Percentiles rank a stretch among this genome's conserved stretches.
Conservation (phyloP, 2,888 invertebrate species). For the Apeira syringaria region DNA sequence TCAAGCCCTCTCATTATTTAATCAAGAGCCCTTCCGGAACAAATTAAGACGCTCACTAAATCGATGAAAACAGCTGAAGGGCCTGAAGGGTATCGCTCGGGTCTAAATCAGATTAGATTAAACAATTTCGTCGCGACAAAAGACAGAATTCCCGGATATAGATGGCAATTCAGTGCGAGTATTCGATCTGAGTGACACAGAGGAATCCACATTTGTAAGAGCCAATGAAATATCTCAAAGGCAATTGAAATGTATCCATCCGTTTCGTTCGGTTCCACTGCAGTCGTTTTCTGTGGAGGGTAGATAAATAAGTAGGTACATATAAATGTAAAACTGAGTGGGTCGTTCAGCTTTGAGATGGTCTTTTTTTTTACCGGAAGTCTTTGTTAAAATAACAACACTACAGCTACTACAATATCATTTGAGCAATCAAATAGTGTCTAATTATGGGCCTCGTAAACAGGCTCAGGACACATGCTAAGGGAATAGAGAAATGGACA, state of each 20-base stretch:
- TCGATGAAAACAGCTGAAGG: conserved; percentile 18
- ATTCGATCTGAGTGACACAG: conserved; percentile 38
- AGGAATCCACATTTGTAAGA: conserved; percentile 54
- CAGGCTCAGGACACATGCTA: too few relatives aligned
- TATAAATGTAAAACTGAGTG: conserved; percentile 51
- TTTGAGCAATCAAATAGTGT: too few relatives aligned
- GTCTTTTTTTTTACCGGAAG: too few relatives aligned
- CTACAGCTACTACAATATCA: too few relatives aligned
- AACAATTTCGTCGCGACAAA: conserved; percentile 37
- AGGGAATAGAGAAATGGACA: too few relatives aligned
- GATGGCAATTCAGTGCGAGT: conserved; percentile 31
- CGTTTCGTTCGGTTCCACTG: conserved; percentile 44
- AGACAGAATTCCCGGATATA: conserved; percentile 29
- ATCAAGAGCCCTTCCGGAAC: conserved; percentile 20
- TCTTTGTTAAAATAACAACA: too few relatives aligned
- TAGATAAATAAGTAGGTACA: conserved; percentile 57
- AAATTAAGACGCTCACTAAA: conserved; percentile 23
- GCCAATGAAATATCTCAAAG: conserved; percentile 60
- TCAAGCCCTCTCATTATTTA: conserved; percentile 24
- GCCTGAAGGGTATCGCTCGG: conserved; percentile 11
- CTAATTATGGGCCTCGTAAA: too few relatives aligned
- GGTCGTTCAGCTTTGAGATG: conserved; percentile 34
- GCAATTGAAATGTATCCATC: conserved; percentile 57
- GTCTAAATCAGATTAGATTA: conserved; percentile 31
- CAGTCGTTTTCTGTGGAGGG: conserved; percentile 42